phyloP scores from a whole-genome alignment of 2,888 invertebrate genomes.

The Tyria jacobaeae region DNA sequence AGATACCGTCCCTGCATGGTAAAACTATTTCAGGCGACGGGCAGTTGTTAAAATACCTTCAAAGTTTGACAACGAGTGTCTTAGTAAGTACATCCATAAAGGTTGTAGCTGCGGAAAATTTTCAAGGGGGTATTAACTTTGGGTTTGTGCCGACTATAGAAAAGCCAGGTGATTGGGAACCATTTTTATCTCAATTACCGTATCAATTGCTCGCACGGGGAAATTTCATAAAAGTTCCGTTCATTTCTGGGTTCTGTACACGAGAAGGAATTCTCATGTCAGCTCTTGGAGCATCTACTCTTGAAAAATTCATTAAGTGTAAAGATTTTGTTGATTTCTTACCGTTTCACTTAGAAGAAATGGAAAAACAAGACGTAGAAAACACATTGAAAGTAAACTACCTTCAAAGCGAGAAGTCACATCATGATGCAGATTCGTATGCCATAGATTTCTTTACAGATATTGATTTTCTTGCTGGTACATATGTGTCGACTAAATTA shows the following conservation, averaged over 20 bases:
- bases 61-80: slow-evolving; percentile 63
- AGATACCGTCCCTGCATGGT: slow-evolving; percentile 64
- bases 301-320: slow-evolving; percentile 57
- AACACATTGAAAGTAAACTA: slow-evolving; percentile 73
- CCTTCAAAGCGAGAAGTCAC: slow-evolving; percentile 69
- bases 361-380: slow-evolving; percentile 60
- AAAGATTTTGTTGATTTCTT: slow-evolving; percentile 68
- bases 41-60: slow-evolving; percentile 67
- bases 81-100: slow-evolving; percentile 65
- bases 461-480: slow-evolving; percentile 74
- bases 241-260: slow-evolving; percentile 80
- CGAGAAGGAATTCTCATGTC: slow-evolving; percentile 78
- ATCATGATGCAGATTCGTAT: slow-evolving; percentile 68
- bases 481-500: slow-evolving; percentile 65
- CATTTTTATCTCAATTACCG: slow-evolving; percentile 76
- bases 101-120: slow-evolving; percentile 53
- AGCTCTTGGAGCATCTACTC: slow-evolving; percentile 35
- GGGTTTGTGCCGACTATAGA: slow-evolving; percentile 83
- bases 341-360: slow-evolving; percentile 62
- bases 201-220: slow-evolving; percentile 71
- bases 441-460: slow-evolving; percentile 83
- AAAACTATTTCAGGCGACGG: slow-evolving; percentile 54
- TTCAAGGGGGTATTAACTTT: slow-evolving; percentile 75
- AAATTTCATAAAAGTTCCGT: slow-evolving; percentile 79
- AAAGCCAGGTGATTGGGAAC: slow-evolving; percentile 71